These are phyloP conservation scores for Zalophus californianus DNA, from an alignment of 2,797 vertebrate genomes.

Conservation along the genomic window DNA sequence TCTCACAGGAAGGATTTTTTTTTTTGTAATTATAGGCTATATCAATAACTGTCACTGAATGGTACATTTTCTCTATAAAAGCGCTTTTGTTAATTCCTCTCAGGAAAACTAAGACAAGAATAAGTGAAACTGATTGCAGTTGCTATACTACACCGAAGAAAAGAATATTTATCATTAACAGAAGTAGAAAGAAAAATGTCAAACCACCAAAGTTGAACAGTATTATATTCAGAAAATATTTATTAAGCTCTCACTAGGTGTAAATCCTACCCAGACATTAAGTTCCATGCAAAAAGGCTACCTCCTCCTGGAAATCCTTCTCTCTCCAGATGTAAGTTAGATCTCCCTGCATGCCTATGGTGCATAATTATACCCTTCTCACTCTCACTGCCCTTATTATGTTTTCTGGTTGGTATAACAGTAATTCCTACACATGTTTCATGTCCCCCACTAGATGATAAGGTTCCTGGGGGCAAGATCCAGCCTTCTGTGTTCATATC, in stretches of 20 bases:
- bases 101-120: constrained; percentile 34
- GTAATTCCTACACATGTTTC: neutral
- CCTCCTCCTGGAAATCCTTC: neutral
- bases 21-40: constrained; percentile 70
- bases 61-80: constrained; percentile 58
- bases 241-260: constrained; percentile 6
- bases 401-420: neutral
- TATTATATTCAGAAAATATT: constrained; percentile 44
- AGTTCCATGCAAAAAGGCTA: neutral
- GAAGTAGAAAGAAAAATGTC: neutral
- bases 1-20: constrained; percentile 44
- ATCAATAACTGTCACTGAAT: constrained; percentile 71
- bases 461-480: neutral
- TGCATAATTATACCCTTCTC: neutral
- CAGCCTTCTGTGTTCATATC: neutral
- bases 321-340: neutral
- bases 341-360: neutral
- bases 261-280: neutral
- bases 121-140: constrained; percentile 48
- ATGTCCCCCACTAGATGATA: neutral
- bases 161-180: neutral
- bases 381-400: neutral
- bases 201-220: neutral
- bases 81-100: constrained; percentile 56
- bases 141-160: neutral